Conservation (phyloP, 2,113 vertebrate genomes). For the Eclectus roratus region DNA sequence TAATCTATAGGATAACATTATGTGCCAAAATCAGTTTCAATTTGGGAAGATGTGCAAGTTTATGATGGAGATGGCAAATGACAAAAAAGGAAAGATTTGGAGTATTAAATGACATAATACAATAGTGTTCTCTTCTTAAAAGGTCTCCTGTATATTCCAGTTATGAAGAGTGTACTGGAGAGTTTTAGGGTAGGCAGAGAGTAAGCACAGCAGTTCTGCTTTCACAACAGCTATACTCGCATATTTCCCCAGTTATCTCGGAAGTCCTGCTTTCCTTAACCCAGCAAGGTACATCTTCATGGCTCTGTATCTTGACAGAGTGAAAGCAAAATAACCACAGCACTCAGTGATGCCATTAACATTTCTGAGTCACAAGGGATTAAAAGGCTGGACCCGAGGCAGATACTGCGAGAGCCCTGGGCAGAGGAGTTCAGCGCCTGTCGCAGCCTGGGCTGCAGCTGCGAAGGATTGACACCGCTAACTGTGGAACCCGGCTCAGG, state of each 20-base stretch:
- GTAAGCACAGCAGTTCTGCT: neutral
- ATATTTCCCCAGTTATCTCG: neutral
- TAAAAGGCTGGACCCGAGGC: slow-evolving; percentile 32
- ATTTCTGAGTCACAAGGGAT: slow-evolving; percentile 45
- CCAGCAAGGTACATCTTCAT: slow-evolving; percentile 29
- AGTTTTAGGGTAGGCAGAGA: neutral
- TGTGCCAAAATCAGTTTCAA: neutral
- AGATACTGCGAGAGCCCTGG: slow-evolving; percentile 47
- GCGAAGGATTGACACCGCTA: slow-evolving; percentile 69
- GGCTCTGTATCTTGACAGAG: neutral
- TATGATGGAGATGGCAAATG: neutral
- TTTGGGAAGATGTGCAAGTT: neutral
- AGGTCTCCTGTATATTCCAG: neutral
- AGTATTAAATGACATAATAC: neutral
- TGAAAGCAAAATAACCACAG: slow-evolving; percentile 61
- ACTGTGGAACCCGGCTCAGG: slow-evolving; percentile 66
- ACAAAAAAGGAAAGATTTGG: neutral
- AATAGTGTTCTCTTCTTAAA: neutral
- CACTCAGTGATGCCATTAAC: slow-evolving; percentile 54
- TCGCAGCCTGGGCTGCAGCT: slow-evolving; percentile 66
- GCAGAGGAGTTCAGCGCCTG: neutral
- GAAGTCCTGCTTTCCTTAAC: neutral
- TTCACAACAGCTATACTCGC: neutral
- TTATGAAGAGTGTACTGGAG: neutral
- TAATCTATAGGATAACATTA: neutral